phyloP scores from a whole-genome alignment of 2,113 vertebrate genomes.

The Reinhardtius hippoglossoides region DNA sequence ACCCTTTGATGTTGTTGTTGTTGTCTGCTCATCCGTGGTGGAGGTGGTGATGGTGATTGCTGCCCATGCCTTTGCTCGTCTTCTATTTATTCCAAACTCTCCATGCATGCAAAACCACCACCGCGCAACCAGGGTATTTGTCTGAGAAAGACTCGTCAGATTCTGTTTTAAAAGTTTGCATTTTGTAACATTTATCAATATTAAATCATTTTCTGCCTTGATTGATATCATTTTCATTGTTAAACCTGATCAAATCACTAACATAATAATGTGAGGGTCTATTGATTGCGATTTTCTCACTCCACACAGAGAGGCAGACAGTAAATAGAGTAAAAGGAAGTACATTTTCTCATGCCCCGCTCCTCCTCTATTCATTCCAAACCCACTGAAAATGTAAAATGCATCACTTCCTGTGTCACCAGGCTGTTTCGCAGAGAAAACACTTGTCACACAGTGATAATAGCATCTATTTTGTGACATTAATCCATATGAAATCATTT shows the following conservation, averaged over 20 bases:
- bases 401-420: slow-evolving; percentile 15
- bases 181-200: neutral
- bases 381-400: slow-evolving; percentile 12
- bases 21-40: slow-evolving; percentile 32
- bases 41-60: slow-evolving; percentile 4
- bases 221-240: neutral
- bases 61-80: slow-evolving; percentile 25
- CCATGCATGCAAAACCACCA: slow-evolving; percentile 6
- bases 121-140: neutral
- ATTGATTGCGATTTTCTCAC: neutral
- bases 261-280: neutral
- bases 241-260: neutral
- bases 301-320: neutral
- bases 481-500: too few species aligned
- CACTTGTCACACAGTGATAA: too few species aligned
- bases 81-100: slow-evolving; percentile 47
- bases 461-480: too few species aligned
- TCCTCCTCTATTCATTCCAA: slow-evolving; percentile 45
- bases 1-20: slow-evolving; percentile 46
- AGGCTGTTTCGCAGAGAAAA: too few species aligned
- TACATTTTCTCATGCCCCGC: neutral
- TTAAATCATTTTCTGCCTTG: neutral
- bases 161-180: neutral
- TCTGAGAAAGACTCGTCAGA: neutral
- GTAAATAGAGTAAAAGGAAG: neutral